Base-by-base conservation (phyloP, 2,113 vertebrate genomes). In the Scalopus aquaticus region DNA sequence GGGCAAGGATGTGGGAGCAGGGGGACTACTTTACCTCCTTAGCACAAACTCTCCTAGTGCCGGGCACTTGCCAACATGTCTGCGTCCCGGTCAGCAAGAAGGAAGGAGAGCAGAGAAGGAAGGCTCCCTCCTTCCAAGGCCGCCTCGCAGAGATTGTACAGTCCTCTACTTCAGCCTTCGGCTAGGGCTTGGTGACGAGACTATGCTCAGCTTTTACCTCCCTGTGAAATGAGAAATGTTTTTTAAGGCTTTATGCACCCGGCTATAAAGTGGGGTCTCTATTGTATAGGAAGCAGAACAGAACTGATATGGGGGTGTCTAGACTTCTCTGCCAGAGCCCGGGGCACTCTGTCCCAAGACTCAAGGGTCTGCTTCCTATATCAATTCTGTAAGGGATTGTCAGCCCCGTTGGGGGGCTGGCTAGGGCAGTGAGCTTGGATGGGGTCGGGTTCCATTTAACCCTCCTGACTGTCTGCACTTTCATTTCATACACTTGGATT, bases 281-380 rank as follows among this genome's bases (percentile, higher is more conserved):
- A 3, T 17, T 17, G 30, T 2, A 20, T 62, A 87, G 51, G 30
- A 67, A 35, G 11, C 2, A 56, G 42, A 79, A 46, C 13, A 6
- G 35, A 6, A n/a, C n/a, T 13, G 2, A n/a, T 3, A 1, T n/a
- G n/a, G 19, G 0, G n/a, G 4, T 2, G 9, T 88, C 56, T 37
- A 42, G 56, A 70, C 26, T 58, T 64, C 77, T 85, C 77, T 24
- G 20, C 20, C 80, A 51, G 69, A 62, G n/a, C 35, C 65, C 26
- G 10, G 16, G 42, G 28, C 7, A 17, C 17, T 74, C 64, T 30
- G 49, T 46, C 78, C 56, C 4, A 9, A 32, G 67, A 88, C 19
- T 89, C 28, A 51, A 51, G 54, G 20, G 81, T 42, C 79, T 37
- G 35, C 32, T 93, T 67, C 76, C 42, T 46, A 62, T 26, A 92